Evolutionary conservation across 2,888 invertebrate genomes (phyloP).

Genomic region (Andricus curvator): DNA sequence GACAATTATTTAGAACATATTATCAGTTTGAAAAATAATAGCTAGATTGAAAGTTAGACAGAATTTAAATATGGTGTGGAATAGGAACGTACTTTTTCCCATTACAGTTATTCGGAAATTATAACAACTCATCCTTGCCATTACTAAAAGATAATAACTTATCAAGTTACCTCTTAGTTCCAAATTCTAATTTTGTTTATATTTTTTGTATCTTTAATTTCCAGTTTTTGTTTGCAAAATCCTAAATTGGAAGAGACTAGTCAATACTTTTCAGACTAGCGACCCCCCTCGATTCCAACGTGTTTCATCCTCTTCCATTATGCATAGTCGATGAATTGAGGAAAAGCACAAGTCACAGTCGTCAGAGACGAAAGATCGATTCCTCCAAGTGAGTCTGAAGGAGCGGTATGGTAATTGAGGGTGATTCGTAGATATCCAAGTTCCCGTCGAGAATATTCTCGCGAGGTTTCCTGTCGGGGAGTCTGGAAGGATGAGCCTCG

Average conservation of each 20-base stretch:
- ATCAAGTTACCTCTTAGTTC: too few species aligned
- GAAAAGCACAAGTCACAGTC: constrained; percentile 52
- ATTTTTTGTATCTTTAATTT: not conserved
- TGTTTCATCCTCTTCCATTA: constrained; percentile 35
- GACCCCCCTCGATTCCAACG: constrained; percentile 3
- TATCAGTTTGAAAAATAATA: too few species aligned
- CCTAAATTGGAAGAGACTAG: not conserved
- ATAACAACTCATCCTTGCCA: too few species aligned
- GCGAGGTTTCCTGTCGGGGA: constrained; percentile 66
- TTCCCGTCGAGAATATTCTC: constrained; percentile 71
- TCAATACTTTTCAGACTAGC: constrained; percentile 5
- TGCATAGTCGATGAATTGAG: constrained; percentile 44
- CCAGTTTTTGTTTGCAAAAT: not conserved
- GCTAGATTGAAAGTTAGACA: too few species aligned
- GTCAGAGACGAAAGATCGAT: constrained; percentile 53
- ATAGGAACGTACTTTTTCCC: too few species aligned
- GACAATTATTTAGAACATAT: too few species aligned
- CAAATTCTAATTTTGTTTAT: not conserved
- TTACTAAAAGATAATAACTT: too few species aligned
- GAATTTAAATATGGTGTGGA: too few species aligned
- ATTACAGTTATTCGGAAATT: too few species aligned
- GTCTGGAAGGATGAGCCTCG: constrained; percentile 58
- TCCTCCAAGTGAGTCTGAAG: constrained; percentile 52
- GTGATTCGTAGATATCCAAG: constrained; percentile 60
- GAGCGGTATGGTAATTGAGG: constrained; percentile 62